phyloP scores from a whole-genome alignment of 2,797 vertebrate species.

The Eulemur mongoz region DNA sequence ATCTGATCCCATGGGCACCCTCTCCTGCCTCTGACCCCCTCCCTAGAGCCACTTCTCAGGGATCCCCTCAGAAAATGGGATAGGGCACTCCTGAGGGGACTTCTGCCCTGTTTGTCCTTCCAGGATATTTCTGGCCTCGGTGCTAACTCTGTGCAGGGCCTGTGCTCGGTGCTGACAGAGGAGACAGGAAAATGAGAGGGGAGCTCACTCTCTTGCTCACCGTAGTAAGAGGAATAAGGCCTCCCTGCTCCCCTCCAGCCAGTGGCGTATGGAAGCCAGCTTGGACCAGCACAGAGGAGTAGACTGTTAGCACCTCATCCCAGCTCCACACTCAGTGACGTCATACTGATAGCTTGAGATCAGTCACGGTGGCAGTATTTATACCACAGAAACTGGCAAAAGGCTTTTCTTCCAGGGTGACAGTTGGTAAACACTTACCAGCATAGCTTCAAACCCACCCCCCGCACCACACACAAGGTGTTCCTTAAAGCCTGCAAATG shows the following conservation, averaged over 20 bases:
- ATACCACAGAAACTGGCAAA: not conserved
- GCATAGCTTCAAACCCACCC: not conserved
- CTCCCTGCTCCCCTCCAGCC: not conserved
- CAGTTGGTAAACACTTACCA: not conserved
- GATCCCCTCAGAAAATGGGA: not conserved
- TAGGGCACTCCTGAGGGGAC: not conserved
- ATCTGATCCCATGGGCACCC: conserved; percentile 28
- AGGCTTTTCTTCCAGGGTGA: not conserved
- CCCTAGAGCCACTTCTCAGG: not conserved
- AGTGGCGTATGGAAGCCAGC: not conserved
- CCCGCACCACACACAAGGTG: not conserved
- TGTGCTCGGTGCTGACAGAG: not conserved
- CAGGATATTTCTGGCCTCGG: not conserved
- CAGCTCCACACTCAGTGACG: not conserved
- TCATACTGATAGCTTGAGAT: not conserved
- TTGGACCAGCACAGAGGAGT: not conserved
- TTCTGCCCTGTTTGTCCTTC: not conserved
- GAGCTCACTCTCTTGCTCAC: too few species aligned
- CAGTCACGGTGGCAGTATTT: not conserved
- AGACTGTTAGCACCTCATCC: not conserved
- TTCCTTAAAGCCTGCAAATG: not conserved
- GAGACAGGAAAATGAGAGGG: not conserved
- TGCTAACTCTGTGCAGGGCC: not conserved
- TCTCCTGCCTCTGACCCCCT: conserved; percentile 44
- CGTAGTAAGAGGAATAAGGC: not conserved